Conservation (phyloP, 2,797 vertebrate species). For the Malacoraja senta region DNA sequence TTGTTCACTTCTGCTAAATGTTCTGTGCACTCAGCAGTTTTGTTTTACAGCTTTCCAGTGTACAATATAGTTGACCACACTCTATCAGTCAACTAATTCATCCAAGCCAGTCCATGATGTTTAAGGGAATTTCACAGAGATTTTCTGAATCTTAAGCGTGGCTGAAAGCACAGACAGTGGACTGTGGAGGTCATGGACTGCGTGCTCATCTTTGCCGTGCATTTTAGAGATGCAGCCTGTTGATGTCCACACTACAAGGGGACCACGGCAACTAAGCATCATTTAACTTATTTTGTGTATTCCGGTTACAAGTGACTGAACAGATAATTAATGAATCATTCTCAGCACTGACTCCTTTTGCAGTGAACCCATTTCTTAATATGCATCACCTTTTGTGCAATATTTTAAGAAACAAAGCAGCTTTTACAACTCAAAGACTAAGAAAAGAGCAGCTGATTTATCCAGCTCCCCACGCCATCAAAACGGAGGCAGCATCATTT, state of each 20-base stretch:
- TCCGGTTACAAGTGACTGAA: background rate
- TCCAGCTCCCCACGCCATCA: background rate
- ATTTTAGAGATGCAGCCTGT: background rate
- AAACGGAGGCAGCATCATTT: background rate
- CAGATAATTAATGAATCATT: background rate
- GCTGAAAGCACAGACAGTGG: background rate
- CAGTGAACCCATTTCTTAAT: background rate
- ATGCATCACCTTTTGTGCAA: background rate
- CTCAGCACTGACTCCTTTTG: background rate
- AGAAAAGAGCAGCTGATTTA: background rate
- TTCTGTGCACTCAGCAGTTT: background rate
- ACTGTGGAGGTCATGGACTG: background rate
- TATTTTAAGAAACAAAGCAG: background rate
- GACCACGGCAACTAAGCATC: too few species aligned
- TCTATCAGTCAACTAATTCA: background rate
- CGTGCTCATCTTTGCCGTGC: background rate
- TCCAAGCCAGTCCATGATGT: background rate
- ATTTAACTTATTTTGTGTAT: background rate
- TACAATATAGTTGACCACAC: background rate
- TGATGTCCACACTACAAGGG: too few species aligned
- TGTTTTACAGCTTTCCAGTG: background rate
- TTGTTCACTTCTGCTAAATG: background rate
- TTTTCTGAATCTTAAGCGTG: background rate
- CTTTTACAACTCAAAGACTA: background rate
- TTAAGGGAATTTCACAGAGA: background rate